A percentile compares a stretch with the other conserved stretches of the same genome.
These are phyloP conservation scores for Hylyphantes graminicola DNA, from an alignment of 1,140 invertebrate genomes.

Conservation along the genomic window DNA sequence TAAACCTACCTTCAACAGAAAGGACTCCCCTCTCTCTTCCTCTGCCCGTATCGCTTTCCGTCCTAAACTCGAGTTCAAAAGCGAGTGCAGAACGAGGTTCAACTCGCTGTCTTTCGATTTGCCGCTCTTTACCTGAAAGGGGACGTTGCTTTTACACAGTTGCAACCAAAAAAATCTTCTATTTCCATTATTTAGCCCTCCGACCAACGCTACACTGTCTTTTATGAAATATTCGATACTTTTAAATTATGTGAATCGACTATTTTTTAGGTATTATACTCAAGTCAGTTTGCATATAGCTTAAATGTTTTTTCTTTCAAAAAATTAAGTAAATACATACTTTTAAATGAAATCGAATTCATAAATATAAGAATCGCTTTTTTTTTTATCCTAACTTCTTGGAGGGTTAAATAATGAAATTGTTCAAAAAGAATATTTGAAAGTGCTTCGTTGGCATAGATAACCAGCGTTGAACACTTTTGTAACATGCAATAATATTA, in stretches of 20 bases:
- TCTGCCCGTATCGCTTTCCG: constrained; percentile 41
- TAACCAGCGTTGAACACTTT: no score
- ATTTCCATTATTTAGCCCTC: background rate
- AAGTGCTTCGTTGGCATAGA: no score
- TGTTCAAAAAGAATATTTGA: no score
- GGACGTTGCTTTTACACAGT: background rate
- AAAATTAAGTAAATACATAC: background rate
- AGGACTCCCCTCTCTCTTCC: constrained; percentile 39
- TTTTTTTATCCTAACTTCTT: no score
- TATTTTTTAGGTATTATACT: no score
- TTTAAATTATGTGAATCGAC: background rate
- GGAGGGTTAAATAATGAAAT: no score
- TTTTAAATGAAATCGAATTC: no score
- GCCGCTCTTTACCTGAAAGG: constrained; percentile 45
- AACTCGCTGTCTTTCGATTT: constrained; percentile 6
- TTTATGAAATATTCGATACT: no score
- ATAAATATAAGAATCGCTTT: no score
- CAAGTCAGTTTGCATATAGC: background rate
- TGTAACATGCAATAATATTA: background rate
- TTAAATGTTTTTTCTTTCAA: background rate
- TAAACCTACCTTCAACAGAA: constrained; percentile 46
- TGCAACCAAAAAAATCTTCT: background rate
- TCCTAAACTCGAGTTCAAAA: constrained; percentile 54
- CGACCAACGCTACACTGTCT: no score
- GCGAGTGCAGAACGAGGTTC: constrained; percentile 40